Evolutionary conservation across 1,140 invertebrate species (phyloP), one percentile per base, ranked within the genome.

Genomic region (Gonioctena quinquepunctata): DNA sequence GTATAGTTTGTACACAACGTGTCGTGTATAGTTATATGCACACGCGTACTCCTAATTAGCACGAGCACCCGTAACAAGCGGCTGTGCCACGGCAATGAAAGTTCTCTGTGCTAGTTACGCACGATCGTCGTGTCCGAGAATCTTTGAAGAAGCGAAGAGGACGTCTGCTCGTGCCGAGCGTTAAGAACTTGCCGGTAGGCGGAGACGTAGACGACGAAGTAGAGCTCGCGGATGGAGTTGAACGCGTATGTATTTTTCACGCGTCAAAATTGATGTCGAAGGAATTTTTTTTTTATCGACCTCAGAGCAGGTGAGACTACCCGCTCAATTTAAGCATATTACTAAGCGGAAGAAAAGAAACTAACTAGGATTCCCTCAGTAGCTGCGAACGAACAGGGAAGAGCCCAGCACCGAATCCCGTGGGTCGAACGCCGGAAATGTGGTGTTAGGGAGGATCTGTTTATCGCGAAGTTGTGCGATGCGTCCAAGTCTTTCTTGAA

Each of bases 341-440:
- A 93, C 80, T 93, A 91, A 93, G 91, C 90, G 91, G 90, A 93
- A 92, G 92, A 94, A 94, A 94, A 93, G 89, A 94, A 94, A 94
- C 90, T 91, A 93, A 94, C 90, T 76, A 90, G 90, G 91, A 93
- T 94, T 93, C 87, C 90, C 90, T 85, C 85, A 93, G 91, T 94
- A 94, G 88, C 90, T 88, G 92, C 91, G 91, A 94, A 90, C 89
- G 91, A 94, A 94, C 85, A 86, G 89, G 89, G 87, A 92, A 82
- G 21, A 93, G 91, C 89, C 87, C 91, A 92, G 86, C 89, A 85
- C 77, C 78, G 84, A 84, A 80, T 84, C 84, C 83, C 81, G 83
- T 71, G 75, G 79, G 71, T 76, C 75, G 77, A 82, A 73, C 84
- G 87, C 86, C 83, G 85, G 89, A 89, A 86, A 86, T 92, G 90